Conservation (phyloP, 1,140 invertebrate species). For the Caenorhabditis brenneri region DNA sequence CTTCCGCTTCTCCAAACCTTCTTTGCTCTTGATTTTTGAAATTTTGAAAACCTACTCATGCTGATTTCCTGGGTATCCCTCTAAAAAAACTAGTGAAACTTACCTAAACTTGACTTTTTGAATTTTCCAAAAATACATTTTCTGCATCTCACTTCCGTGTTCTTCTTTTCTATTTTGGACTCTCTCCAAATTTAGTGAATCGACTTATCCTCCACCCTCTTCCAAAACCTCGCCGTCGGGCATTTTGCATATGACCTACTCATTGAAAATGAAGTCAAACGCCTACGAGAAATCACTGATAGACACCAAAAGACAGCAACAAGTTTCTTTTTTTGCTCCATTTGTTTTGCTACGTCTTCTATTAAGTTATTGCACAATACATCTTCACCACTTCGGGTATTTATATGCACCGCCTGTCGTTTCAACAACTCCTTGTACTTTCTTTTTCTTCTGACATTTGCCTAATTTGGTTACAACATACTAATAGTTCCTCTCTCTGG, state of each 20-base stretch:
- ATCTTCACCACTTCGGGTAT: neutral
- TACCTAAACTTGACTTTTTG: neutral
- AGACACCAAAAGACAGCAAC: neutral
- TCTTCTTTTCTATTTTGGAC: neutral
- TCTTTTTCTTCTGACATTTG: neutral
- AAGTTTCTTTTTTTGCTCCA: neutral
- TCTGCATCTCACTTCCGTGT: neutral
- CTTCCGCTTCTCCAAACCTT: no score
- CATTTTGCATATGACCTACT: neutral
- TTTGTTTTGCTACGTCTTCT: neutral
- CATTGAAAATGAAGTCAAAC: neutral
- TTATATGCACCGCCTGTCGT: neutral
- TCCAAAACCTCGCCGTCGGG: neutral
- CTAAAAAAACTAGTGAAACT: no score
- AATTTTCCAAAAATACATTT: conserved; percentile 8
- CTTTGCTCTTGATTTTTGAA: no score
- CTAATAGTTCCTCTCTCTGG: neutral
- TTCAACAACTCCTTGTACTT: no score
- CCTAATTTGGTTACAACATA: neutral
- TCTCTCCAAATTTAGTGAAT: neutral
- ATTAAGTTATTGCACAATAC: neutral
- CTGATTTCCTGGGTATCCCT: no score
- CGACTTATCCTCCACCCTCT: neutral
- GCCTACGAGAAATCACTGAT: conserved; percentile 20
- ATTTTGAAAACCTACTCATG: no score